A percentile compares a stretch with the other conserved stretches of the same genome.
These are phyloP conservation scores for Nannobrachium achirus DNA, from an alignment of 2,113 vertebrate genomes.

Conservation along the genomic window DNA sequence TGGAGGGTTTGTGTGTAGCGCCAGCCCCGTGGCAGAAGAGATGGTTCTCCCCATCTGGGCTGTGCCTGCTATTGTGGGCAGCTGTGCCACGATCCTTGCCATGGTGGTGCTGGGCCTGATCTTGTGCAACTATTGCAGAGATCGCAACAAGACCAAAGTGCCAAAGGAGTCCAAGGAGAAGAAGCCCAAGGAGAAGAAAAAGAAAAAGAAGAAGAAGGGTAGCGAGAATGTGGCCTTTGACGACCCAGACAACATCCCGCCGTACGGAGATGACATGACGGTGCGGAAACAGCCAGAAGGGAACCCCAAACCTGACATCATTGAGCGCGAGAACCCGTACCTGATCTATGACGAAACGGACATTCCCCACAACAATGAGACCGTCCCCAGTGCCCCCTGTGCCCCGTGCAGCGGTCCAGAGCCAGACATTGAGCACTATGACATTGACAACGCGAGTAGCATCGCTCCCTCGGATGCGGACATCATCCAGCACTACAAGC, in stretches of 20 bases:
- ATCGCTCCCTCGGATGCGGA: constrained; percentile 96
- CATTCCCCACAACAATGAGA: constrained; percentile 83
- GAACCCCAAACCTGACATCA: constrained; percentile 97
- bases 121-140: constrained; percentile 92
- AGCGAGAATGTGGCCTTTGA: constrained; percentile 97
- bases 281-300: constrained; percentile 96
- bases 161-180: constrained; percentile 86
- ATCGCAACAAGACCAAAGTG: constrained; percentile 81
- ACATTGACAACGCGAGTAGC: constrained; percentile 98
- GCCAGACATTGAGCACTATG: constrained; percentile 93
- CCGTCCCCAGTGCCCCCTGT: constrained; percentile 90
- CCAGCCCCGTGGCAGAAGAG: constrained; percentile 65
- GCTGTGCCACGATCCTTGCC: constrained; percentile 90
- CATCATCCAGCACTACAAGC: constrained; percentile 97
- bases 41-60: constrained; percentile 93
- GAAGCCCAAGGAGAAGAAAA: constrained; percentile 93
- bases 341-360: constrained; percentile 96
- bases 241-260: constrained; percentile 93
- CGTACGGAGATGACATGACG: constrained; percentile 93
- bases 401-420: constrained; percentile 84
- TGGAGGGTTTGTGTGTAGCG: constrained; percentile 84
- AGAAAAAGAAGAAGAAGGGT: constrained; percentile 97
- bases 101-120: constrained; percentile 92
- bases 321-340: constrained; percentile 96
- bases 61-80: constrained; percentile 93